These are phyloP conservation scores for Daphoenositta chrysoptera DNA, from an alignment of 2,113 vertebrate species.

Conservation along the genomic window DNA sequence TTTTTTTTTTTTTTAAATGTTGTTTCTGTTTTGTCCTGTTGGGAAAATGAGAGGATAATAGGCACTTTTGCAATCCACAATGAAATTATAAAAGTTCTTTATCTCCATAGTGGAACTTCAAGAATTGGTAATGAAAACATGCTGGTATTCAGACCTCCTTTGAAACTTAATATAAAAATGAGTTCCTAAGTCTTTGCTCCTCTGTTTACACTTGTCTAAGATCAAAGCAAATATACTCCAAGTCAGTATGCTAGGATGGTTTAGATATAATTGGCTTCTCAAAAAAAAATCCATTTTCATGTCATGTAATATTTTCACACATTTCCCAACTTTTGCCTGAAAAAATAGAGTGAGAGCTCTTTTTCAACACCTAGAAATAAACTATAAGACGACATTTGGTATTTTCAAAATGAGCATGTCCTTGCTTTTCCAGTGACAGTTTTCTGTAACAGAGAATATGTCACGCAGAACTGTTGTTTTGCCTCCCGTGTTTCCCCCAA, in stretches of 20 bases:
- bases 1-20: neutral
- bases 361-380: neutral
- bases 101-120: neutral
- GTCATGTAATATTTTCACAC: neutral
- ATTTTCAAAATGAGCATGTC: neutral
- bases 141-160: neutral
- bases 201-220: neutral
- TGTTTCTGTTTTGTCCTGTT: neutral
- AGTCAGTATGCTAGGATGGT: neutral
- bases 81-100: neutral
- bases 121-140: neutral
- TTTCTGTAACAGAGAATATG: neutral
- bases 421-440: neutral
- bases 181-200: neutral
- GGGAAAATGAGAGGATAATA: neutral
- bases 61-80: neutral
- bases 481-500: neutral
- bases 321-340: neutral
- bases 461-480: neutral
- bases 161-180: neutral
- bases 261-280: neutral
- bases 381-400: neutral
- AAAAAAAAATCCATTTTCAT: neutral
- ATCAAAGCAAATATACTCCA: neutral
- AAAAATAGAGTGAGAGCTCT: neutral